A percentile compares a stretch with the other conserved stretches of the same genome.
Evolutionary conservation across 37 sponge, comb jelly and placozoan species (phyloP).

Genomic region (Lycopodina hypogea): DNA sequence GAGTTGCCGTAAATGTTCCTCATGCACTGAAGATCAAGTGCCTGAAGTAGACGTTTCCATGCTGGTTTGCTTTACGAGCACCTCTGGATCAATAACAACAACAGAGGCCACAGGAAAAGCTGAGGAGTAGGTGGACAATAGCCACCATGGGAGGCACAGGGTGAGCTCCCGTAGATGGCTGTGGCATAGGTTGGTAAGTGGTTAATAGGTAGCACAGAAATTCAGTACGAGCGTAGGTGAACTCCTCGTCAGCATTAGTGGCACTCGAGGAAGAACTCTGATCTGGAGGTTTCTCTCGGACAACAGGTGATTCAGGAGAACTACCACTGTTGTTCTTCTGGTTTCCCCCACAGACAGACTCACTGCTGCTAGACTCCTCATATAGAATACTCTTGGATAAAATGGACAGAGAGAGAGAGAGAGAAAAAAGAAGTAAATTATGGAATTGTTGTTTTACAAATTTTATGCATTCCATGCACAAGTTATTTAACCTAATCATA

Average conservation of each 20-base stretch:
- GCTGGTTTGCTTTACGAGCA: neutral
- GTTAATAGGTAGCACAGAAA: constrained; percentile 26
- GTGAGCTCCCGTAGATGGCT: neutral
- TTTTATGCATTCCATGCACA: too few species aligned
- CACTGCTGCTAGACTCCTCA: constrained; percentile 37
- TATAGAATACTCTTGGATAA: constrained; percentile 13
- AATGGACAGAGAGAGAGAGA: too few species aligned
- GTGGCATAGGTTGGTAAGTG: constrained; percentile 3
- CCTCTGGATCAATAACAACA: neutral
- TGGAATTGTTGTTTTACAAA: too few species aligned
- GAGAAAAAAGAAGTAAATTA: too few species aligned
- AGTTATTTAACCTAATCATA: too few species aligned
- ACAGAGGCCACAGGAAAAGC: neutral
- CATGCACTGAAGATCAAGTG: neutral
- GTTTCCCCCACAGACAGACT: constrained; percentile 30
- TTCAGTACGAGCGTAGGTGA: constrained; percentile 56
- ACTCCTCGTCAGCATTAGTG: constrained; percentile 31
- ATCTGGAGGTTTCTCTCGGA: constrained; percentile 16
- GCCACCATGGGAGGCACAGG: neutral
- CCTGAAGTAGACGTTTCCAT: neutral
- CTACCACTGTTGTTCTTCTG: constrained; percentile 11
- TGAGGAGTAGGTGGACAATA: neutral
- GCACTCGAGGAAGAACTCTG: constrained; percentile 19
- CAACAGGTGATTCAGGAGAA: constrained; percentile 26
- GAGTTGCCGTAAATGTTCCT: neutral